A percentile compares a stretch with the other conserved stretches of the same genome.
Conservation (phyloP, 2,888 invertebrate genomes). For the Orthosia incerta region DNA sequence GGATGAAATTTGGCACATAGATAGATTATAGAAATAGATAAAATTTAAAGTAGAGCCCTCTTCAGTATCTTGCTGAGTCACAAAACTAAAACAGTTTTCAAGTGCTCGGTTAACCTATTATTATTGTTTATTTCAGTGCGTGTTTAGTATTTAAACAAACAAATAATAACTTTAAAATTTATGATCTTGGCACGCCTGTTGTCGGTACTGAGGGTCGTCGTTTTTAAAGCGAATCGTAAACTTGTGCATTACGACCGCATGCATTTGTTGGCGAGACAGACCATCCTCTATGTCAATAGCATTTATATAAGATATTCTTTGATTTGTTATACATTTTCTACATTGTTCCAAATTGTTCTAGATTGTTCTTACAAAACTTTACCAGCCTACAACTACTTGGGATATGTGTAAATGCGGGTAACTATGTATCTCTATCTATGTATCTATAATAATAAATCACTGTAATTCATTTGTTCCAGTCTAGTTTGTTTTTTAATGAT, state of each 20-base stretch:
- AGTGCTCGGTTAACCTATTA: constrained; percentile 9
- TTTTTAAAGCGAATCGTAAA: constrained; percentile 60
- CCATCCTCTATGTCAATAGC: constrained; percentile 13
- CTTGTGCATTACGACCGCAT: constrained; percentile 48
- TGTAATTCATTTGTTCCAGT: neutral
- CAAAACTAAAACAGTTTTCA: constrained; percentile 10
- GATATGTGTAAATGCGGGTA: constrained; percentile 32
- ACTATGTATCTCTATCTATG: neutral
- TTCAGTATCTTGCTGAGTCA: neutral
- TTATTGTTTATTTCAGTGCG: constrained; percentile 36
- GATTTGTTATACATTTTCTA: constrained; percentile 9
- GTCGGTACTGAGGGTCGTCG: constrained; percentile 20
- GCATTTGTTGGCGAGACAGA: constrained; percentile 48
- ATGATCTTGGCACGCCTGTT: constrained; percentile 53
- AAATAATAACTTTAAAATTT: constrained; percentile 52
- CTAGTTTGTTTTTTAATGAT: neutral
- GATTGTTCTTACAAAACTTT: neutral
- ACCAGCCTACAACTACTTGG: neutral
- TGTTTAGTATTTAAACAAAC: constrained; percentile 27
- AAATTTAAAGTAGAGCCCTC: neutral
- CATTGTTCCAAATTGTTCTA: constrained; percentile 11
- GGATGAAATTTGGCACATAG: too few relatives aligned
- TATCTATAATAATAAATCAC: constrained; percentile 2
- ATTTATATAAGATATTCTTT: constrained; percentile 27
- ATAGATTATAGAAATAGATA: neutral